Percentiles rank a stretch among this genome's conserved stretches.
Evolutionary conservation across 1,140 invertebrate genomes (phyloP).

Genomic region (Mactra quadrangularis): DNA sequence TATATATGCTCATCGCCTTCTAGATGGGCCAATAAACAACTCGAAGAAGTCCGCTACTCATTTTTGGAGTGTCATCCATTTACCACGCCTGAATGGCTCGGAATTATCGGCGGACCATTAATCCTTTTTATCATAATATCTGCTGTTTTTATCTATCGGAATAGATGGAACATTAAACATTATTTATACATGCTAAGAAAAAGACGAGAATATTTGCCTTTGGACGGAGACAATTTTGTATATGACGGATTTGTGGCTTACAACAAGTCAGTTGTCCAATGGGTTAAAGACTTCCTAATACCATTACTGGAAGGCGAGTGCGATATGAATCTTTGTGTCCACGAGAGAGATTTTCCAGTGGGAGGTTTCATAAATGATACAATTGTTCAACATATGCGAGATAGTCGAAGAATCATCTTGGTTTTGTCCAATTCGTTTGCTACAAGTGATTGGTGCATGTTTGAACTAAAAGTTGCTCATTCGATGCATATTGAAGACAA

Average conservation of each 20-base stretch:
- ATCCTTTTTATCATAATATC: not conserved
- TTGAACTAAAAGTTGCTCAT: conserved; percentile 10
- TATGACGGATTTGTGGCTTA: conserved; percentile 16
- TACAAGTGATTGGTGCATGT: not conserved
- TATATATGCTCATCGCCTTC: not conserved
- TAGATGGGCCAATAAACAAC: not conserved
- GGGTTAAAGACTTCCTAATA: not conserved
- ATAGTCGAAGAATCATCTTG: conserved; percentile 1
- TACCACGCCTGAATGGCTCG: not conserved
- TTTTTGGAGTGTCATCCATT: conserved; percentile 2
- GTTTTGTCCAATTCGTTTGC: not conserved
- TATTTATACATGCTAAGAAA: conserved; percentile 14
- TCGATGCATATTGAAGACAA: conserved; percentile 3
- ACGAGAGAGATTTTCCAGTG: conserved; percentile 5
- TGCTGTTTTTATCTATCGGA: not conserved
- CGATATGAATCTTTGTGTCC: not conserved
- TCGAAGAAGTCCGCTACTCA: not conserved
- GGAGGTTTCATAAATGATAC: conserved; percentile 13
- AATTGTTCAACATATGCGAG: not conserved
- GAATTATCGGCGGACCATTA: not conserved
- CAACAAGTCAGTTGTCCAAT: not conserved
- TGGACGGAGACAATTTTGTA: not conserved
- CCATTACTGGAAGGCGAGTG: not conserved
- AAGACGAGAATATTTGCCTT: not conserved
- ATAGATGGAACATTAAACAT: conserved; percentile 6